Conservation (phyloP, 2,888 invertebrate species). For the Tenthredo amoena region DNA sequence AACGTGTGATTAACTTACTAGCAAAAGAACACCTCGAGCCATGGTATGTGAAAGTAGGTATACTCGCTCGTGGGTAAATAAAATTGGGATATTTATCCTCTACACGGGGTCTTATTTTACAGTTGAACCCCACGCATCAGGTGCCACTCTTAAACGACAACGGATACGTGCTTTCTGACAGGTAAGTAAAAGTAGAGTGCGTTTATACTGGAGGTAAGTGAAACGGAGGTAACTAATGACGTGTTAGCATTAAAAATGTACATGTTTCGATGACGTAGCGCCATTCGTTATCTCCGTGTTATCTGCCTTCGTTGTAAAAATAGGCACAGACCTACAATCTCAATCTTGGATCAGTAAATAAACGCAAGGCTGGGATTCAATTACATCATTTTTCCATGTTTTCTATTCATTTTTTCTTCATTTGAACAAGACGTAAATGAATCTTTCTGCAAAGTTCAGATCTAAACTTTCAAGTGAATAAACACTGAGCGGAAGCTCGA, state of each 20-base stretch:
- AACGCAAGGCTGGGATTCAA: neutral
- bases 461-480: too few species aligned
- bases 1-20: neutral
- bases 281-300: too few species aligned
- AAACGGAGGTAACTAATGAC: too few species aligned
- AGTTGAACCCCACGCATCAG: neutral
- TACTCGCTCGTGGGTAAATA: neutral
- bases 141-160: conserved; percentile 20
- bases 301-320: too few species aligned
- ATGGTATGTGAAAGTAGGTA: conserved; percentile 16
- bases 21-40: neutral
- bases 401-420: too few species aligned
- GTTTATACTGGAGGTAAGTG: too few species aligned
- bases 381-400: too few species aligned
- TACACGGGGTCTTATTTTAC: neutral
- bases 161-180: conserved; percentile 5
- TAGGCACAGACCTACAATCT: too few species aligned
- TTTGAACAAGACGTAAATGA: too few species aligned
- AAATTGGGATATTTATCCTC: neutral
- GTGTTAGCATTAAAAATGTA: too few species aligned
- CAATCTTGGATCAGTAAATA: neutral
- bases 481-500: neutral
- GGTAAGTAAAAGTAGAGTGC: neutral
- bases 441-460: too few species aligned
- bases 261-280: too few species aligned